These are phyloP conservation scores for Tangachromis dhanisi DNA, from an alignment of 2,113 vertebrate species.

Conservation along the genomic window DNA sequence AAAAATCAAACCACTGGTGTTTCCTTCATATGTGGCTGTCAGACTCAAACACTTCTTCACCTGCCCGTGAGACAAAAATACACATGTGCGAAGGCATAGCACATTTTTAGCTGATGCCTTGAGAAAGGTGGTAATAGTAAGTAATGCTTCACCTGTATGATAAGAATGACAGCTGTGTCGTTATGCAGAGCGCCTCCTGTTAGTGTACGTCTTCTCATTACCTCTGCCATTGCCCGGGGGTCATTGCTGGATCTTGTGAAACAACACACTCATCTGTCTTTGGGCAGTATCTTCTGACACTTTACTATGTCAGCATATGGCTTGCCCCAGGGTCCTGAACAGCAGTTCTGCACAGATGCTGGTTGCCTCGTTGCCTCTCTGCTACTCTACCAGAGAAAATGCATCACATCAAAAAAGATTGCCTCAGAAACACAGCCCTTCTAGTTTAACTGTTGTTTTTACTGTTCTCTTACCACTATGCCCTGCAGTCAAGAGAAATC, in stretches of 20 bases:
- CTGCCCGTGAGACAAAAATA: neutral
- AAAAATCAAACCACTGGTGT: neutral
- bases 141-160: neutral
- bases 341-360: constrained; percentile 39
- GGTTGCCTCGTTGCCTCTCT: neutral
- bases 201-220: constrained; percentile 22
- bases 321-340: constrained; percentile 25
- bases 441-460: neutral
- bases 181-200: constrained; percentile 11
- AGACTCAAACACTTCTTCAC: neutral
- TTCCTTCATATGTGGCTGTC: neutral
- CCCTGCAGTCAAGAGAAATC: neutral
- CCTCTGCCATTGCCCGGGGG: neutral
- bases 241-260: constrained; percentile 28
- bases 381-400: neutral
- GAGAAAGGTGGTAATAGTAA: neutral
- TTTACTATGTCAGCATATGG: constrained; percentile 51
- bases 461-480: neutral
- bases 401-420: neutral
- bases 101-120: neutral
- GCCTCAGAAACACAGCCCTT: neutral
- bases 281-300: constrained; percentile 38
- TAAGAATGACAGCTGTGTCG: constrained; percentile 10
- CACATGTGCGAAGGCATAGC: neutral
- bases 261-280: constrained; percentile 46